Evolutionary conservation across 1,140 invertebrate species (phyloP).

Genomic region (Papilio glaucus): DNA sequence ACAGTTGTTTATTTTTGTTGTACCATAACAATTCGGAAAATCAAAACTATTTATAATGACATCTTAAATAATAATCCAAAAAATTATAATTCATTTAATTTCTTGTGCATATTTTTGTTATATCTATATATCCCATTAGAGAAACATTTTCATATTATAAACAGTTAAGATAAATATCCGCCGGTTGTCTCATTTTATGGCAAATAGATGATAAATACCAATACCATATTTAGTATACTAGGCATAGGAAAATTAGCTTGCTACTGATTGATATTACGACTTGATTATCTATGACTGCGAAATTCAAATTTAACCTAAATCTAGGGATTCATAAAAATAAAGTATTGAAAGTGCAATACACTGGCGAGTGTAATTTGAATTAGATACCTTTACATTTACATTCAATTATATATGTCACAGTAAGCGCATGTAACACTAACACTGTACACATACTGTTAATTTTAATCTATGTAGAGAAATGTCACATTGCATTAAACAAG

Average conservation of each 20-base stretch:
- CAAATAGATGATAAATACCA: no score
- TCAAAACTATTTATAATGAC: no score
- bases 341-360: constrained; percentile 34
- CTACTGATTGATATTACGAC: constrained; percentile 5
- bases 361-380: neutral
- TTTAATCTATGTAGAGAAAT: constrained; percentile 30
- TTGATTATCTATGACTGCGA: constrained; percentile 8
- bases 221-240: no score
- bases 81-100: neutral
- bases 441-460: constrained; percentile 30
- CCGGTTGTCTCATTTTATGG: no score
- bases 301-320: constrained; percentile 25
- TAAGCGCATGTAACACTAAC: constrained; percentile 29
- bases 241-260: neutral
- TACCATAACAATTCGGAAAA: no score
- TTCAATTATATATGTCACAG: neutral
- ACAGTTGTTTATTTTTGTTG: constrained; percentile 2
- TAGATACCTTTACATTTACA: neutral
- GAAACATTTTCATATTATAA: constrained; percentile 2
- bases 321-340: neutral
- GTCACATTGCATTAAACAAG: constrained; percentile 29
- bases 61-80: no score
- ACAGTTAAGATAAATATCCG: neutral
- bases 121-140: neutral
- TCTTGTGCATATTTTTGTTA: neutral